Evolutionary conservation across 2,888 invertebrate species (phyloP).

Genomic region (Leptarthrus brevirostris): DNA sequence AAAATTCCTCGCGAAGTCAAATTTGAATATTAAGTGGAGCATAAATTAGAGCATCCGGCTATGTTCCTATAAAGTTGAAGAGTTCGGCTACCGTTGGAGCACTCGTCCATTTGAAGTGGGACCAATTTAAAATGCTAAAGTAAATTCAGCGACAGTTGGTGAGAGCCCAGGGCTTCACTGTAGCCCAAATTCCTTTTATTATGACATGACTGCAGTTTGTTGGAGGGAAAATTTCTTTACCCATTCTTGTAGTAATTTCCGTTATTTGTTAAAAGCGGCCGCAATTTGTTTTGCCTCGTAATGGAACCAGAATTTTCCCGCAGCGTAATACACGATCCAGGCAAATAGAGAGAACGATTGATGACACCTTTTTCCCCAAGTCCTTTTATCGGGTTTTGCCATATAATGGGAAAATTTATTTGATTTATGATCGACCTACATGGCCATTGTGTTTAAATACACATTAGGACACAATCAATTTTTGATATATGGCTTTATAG

Average conservation of each 20-base stretch:
- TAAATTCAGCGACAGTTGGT: background rate
- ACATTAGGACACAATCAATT: constrained; percentile 50
- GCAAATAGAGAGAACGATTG: background rate
- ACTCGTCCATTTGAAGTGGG: background rate
- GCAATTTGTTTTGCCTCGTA: constrained; percentile 1
- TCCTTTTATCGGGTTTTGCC: background rate
- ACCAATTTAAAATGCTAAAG: background rate
- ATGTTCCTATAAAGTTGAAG: too few relatives aligned
- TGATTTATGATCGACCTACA: constrained; percentile 21
- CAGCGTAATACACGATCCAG: background rate
- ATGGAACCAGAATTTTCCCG: too few relatives aligned
- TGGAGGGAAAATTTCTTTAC: background rate
- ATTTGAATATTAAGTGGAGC: constrained; percentile 33
- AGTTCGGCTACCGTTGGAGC: too few relatives aligned
- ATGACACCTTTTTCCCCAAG: background rate
- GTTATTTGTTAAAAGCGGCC: background rate
- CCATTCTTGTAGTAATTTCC: background rate
- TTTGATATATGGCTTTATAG: constrained; percentile 7
- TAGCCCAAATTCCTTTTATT: background rate
- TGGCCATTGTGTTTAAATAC: constrained; percentile 48
- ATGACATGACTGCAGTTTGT: constrained; percentile 9
- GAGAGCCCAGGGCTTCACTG: too few relatives aligned
- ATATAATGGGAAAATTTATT: constrained; percentile 31
- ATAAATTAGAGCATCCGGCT: constrained; percentile 14
- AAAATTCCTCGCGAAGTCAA: constrained; percentile 11